Base-by-base conservation (phyloP, 2,888 invertebrate genomes). In the Lepetodrilus schrolli region DNA sequence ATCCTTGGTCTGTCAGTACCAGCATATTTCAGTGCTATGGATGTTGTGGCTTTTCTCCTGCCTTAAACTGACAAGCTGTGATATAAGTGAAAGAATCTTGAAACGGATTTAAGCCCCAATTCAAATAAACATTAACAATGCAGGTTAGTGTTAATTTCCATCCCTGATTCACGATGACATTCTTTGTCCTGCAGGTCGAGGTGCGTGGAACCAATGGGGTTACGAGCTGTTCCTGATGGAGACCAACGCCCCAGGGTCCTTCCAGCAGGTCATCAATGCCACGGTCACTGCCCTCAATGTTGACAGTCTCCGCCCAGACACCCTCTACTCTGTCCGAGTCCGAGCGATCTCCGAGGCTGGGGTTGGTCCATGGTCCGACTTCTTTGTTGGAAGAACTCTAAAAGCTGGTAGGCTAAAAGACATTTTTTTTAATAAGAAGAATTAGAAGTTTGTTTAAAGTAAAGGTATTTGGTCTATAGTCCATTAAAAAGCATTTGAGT, bases 271-370 rank as follows among this genome's bases (percentile, higher is more conserved):
- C 30, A 49, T 77, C 13, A 72, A 80, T 66, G 79, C 74, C 79
- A 58, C 72, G 49, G 65, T 76, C 26, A 74, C 73, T 4, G 20
- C 50, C 10, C 17, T 81, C 87, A 82, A 75, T 4, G 74, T 86
- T 1, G 50, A 79, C 13, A 78, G 80, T 70, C 82, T 89, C n/a
- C 92, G 93, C 80, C 94, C 95, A 83, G 93, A 94, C 82, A 94
- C 94, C 5, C 93, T 94, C 79, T 97, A 97, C 86, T 92, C 93
- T 13, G 93, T 97, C 49, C 94, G 94, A 90, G 95, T 95, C 0
- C 94, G 95, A 2, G 96, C 96, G 1, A 94, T 94, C 74, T 95
- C 95, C 0, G 91, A 92, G 73, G 93, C 94, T 0, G 96, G 95
- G 0, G 92, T 86, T 51, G 95, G 96, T 21, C 96, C 96, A 0